A percentile compares a stretch with the other conserved stretches of the same genome.
phyloP scores from a whole-genome alignment of 2,888 invertebrate genomes.

The Phoenoteleia sp. region DNA sequence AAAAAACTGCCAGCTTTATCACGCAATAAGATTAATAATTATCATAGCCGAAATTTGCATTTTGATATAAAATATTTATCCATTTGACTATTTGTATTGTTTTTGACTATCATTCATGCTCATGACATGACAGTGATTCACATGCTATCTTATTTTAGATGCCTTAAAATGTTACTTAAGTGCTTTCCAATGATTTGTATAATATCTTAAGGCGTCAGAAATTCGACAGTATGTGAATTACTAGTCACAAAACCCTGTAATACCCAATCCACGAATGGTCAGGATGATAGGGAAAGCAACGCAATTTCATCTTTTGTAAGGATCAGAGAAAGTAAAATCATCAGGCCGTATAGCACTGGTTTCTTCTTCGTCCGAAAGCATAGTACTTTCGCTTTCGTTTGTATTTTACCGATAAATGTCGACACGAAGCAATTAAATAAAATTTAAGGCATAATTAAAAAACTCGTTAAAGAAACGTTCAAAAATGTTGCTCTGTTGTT shows the following conservation, averaged over 20 bases:
- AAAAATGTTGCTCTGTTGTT: conserved; percentile 25
- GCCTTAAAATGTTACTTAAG: no score
- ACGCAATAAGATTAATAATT: no score
- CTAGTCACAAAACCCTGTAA: conserved; percentile 10
- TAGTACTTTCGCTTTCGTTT: conserved; percentile 76
- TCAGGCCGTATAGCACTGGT: conserved; percentile 73
- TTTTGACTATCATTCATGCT: no score
- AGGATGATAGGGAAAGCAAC: conserved; percentile 77
- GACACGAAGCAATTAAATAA: conserved; percentile 42
- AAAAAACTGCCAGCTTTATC: no score
- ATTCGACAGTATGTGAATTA: conserved; percentile 15
- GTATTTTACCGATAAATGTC: conserved; percentile 61
- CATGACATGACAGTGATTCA: no score
- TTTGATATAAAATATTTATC: no score
- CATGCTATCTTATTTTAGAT: no score
- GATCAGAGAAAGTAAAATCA: conserved; percentile 83
- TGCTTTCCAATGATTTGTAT: no score
- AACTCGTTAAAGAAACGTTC: conserved; percentile 35
- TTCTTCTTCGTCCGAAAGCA: conserved; percentile 74
- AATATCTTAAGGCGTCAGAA: background rate
- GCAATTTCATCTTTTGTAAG: conserved; percentile 68
- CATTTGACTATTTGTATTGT: no score
- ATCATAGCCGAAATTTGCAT: no score
- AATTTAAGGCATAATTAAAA: conserved; percentile 53
- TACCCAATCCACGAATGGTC: conserved; percentile 48